Percentiles rank a stretch among this genome's conserved stretches.
These are phyloP conservation scores for Mycalesis mineus DNA, from an alignment of 2,888 invertebrate genomes.

Conservation along the genomic window DNA sequence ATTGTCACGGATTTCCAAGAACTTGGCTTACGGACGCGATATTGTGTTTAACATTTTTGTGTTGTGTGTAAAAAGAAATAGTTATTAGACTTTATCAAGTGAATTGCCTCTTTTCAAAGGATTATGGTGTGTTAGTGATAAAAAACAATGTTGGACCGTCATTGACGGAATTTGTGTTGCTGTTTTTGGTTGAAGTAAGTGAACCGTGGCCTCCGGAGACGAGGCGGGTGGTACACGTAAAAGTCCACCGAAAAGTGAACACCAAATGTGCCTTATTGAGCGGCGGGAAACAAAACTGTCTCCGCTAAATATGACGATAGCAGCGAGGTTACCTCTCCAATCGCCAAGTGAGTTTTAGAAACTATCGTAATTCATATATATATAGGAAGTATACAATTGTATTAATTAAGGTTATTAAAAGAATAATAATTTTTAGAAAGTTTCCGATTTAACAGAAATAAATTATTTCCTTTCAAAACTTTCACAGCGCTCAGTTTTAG, in stretches of 20 bases:
- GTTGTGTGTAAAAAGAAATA: neutral
- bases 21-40: neutral
- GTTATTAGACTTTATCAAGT: neutral
- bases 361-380: neutral
- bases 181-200: slow-evolving; percentile 30
- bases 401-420: no score
- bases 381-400: no score
- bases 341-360: slow-evolving; percentile 59
- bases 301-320: slow-evolving; percentile 63
- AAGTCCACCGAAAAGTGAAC: slow-evolving; percentile 43
- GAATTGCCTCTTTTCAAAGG: neutral
- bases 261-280: slow-evolving; percentile 57
- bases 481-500: no score
- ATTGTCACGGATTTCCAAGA: slow-evolving; percentile 1
- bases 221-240: slow-evolving; percentile 44
- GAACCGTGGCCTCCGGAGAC: slow-evolving; percentile 53
- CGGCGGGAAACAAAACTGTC: slow-evolving; percentile 46
- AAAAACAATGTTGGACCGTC: slow-evolving; percentile 1
- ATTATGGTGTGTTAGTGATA: neutral
- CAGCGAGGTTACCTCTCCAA: slow-evolving; percentile 57
- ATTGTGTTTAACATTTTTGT: neutral
- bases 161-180: slow-evolving; percentile 18
- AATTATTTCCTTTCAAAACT: no score
- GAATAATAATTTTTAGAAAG: no score
- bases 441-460: no score